These are phyloP conservation scores for Seriola aureovittata DNA, from an alignment of 2,113 vertebrate genomes.

Conservation along the genomic window DNA sequence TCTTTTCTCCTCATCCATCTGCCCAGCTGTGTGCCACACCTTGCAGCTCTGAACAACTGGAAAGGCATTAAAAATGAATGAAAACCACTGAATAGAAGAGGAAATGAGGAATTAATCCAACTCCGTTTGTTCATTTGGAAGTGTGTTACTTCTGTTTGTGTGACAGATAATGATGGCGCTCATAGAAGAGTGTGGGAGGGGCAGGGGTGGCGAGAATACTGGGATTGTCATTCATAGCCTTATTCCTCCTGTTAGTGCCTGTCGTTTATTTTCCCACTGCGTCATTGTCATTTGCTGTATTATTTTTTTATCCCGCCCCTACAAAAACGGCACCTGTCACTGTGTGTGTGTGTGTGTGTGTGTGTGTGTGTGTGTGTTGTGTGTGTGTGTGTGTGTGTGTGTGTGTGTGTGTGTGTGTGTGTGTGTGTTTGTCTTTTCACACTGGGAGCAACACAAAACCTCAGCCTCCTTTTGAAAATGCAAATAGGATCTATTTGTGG, in stretches of 20 bases:
- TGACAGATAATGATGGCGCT: constrained; percentile 64
- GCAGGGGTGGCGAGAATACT: constrained; percentile 28
- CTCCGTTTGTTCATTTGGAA: constrained; percentile 46
- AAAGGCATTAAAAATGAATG: constrained; percentile 66
- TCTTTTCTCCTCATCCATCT: constrained; percentile 48
- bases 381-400: constrained; percentile 24
- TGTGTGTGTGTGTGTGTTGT: constrained; percentile 21
- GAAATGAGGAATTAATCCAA: constrained; percentile 61
- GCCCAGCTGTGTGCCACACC: constrained; percentile 68
- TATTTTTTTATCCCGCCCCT: constrained; percentile 21
- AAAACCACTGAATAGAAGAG: constrained; percentile 39
- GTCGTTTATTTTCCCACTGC: constrained; percentile 57
- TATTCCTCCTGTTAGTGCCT: constrained; percentile 46
- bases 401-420: constrained; percentile 32
- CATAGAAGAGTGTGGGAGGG: constrained; percentile 51
- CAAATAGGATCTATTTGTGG: constrained; percentile 79
- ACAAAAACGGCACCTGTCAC: constrained; percentile 60
- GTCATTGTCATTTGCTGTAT: constrained; percentile 62
- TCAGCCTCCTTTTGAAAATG: constrained; percentile 74
- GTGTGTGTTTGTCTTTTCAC: constrained; percentile 24
- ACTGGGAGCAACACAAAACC: constrained; percentile 55
- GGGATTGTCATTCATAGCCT: constrained; percentile 70
- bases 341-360: constrained; percentile 21
- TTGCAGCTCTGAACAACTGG: constrained; percentile 52
- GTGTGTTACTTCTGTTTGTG: constrained; percentile 46